Evolutionary conservation across 2,888 invertebrate genomes (phyloP), one percentile per base, ranked within the genome.

Genomic region (Congeria kusceri): DNA sequence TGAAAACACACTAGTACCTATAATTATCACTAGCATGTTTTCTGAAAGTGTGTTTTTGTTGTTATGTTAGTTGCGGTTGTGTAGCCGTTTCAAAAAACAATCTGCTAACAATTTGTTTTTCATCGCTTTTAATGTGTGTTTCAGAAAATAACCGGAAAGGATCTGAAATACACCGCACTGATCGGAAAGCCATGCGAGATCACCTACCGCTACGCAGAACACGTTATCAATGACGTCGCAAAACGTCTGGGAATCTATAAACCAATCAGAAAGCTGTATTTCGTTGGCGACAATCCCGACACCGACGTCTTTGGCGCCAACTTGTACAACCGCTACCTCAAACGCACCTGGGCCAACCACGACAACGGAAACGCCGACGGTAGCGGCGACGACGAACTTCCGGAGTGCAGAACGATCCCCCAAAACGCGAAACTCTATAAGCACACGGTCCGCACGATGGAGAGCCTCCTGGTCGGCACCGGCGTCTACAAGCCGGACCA

Each of bases 131-230:
- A 5, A 39, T 9, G 11, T 11, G 13, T 66, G 13, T 56, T 87
- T 23, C 87, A 93, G 93, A 93, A 93, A 91, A 89, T 93, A 29
- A 93, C 93, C 15, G 93, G 93, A 11, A 82, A 81, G 25, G 91
- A 91, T 25, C 77, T 93, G 58, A 83, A 89, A 59, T 93, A 93
- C 87, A 87, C 88, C 23, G 88, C 91, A 3, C 83, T 93, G 66
- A 90, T 93, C 28, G 93, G 93, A 18, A 93, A 93, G 72, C 93
- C 93, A 9, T 92, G 92, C 82, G 93, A 93, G 83, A 91, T 93
- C 20, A 93, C 93, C 0, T 93, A 90, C 84, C 84, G 93, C 71
- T 93, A 91, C 82, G 93, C 93, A 13, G 93, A 93, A 75, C 92
- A 93, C 79, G 88, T 89, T 32, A 87, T 93, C 27, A 77, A 87